Percentiles rank a stretch among this genome's conserved stretches.
phyloP scores from a whole-genome alignment of 2,797 vertebrate species.

The Megalops cyprinoides region DNA sequence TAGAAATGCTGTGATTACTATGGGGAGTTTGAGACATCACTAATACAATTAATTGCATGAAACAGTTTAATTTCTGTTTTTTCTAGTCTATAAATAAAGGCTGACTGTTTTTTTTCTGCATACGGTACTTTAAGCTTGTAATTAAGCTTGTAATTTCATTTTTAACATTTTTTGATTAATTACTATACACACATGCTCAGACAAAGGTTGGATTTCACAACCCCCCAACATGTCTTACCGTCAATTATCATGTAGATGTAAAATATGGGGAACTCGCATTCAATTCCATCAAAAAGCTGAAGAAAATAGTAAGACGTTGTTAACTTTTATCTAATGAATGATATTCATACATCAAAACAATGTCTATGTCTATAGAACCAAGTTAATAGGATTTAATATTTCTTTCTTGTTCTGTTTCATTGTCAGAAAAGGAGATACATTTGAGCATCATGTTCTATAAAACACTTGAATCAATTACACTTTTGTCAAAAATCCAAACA shows the following conservation, averaged over 20 bases:
- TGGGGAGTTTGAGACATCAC: conserved; percentile 27
- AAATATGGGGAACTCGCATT: conserved; percentile 98
- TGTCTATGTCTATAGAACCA: neutral
- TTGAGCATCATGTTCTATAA: neutral
- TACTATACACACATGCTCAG: neutral
- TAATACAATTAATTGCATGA: conserved; percentile 35
- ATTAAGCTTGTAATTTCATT: neutral
- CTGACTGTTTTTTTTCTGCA: neutral
- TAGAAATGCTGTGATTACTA: neutral
- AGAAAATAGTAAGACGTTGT: conserved; percentile 49
- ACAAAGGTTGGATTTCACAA: neutral
- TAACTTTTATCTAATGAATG: neutral
- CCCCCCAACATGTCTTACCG: conserved; percentile 76
- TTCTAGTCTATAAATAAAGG: neutral
- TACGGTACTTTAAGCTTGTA: neutral
- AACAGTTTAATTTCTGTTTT: conserved; percentile 13
- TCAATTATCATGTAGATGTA: conserved; percentile 99
- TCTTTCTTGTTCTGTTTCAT: neutral
- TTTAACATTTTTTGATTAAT: neutral
- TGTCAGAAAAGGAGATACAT: neutral
- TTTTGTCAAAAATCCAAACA: too few species aligned
- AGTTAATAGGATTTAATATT: neutral
- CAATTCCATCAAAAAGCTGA: conserved; percentile 97
- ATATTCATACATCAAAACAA: neutral
- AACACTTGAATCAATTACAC: neutral